Base-by-base conservation (phyloP, 1,140 invertebrate species). In the Micrasema longulum region DNA sequence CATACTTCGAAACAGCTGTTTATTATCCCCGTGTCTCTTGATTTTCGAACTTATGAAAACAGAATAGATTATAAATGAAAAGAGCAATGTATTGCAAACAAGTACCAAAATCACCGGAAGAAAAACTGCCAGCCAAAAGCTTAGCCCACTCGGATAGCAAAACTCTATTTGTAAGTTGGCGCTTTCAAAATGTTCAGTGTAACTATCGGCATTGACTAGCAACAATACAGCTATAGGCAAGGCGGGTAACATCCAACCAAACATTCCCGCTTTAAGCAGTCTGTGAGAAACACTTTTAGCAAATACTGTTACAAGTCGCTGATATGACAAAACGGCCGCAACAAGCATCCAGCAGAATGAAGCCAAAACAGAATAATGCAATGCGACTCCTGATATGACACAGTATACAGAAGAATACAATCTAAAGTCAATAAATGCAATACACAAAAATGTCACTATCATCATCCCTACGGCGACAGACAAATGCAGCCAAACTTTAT, bases 301-400 rank as follows among this genome's bases (percentile, higher is more conserved):
- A 41, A 86, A 85, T 3, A 86, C 82, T 45, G 81, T 75, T 5
- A 86, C 84, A 12, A 85, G 71, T 62, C 85, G 75, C 47, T 82
- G 76, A 70, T 85, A 86, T 7, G 85, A 85, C 5, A 87, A 52
- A 0, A 84, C 76, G 9, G 84, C 85, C 6, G 84, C 82, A 0
- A 87, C 82, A 18, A 87, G 72, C 85, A 87, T 87, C 85, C 85
- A 87, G 68, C 81, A 83, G 76, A 86, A 87, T 0, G 84, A 84
- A 0, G 83, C 76, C 3, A 86, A 55, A 12, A 85, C 79, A 1
- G 82, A 79, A 72, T 86, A 87, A 69, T 87, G 85, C 20, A 86
- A 60, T 6, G 78, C 20, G 0, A 84, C 78, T 3, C 85, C 85
- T 16, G 81, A 52, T 18, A 82, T 55, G 77, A 86, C 80, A 71